phyloP scores from a whole-genome alignment of 2,888 invertebrate species.

The Acanthosoma haemorrhoidale region DNA sequence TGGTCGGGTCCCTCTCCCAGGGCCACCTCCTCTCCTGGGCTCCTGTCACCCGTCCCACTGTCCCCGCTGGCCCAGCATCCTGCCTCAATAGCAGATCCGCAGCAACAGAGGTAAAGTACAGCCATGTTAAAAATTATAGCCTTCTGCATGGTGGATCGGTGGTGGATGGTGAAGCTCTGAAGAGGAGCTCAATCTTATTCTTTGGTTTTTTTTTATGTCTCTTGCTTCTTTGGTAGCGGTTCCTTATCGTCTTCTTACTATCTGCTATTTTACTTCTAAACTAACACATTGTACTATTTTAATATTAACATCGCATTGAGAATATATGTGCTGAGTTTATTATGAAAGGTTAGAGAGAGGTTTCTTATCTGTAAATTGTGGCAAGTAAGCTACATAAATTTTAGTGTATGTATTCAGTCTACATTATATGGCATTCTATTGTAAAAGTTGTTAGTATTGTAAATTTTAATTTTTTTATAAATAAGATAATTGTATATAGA shows the following conservation, averaged over 20 bases:
- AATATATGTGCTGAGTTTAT: too few species aligned
- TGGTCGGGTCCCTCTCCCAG: conserved; percentile 45
- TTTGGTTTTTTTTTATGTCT: not conserved
- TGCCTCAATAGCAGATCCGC: not conserved
- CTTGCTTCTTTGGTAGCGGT: conserved; percentile 1
- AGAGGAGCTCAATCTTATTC: conserved; percentile 11
- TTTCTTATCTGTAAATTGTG: too few species aligned
- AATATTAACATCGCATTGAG: too few species aligned
- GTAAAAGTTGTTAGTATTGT: too few species aligned
- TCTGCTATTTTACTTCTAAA: not conserved
- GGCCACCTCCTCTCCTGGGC: conserved; percentile 50
- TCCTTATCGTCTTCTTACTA: not conserved
- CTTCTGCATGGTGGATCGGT: conserved; percentile 11
- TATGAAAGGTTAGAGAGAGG: too few species aligned
- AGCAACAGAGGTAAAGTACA: conserved; percentile 21
- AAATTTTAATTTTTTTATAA: too few species aligned
- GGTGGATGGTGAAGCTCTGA: not conserved
- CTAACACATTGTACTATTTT: too few species aligned
- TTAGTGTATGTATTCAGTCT: too few species aligned
- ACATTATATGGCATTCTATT: too few species aligned
- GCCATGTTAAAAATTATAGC: not conserved
- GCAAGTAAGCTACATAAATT: too few species aligned
- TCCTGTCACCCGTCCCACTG: conserved; percentile 45
- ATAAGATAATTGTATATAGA: too few species aligned
- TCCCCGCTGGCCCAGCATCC: conserved; percentile 39